Evolutionary conservation across 2,888 invertebrate species (phyloP).

Genomic region (Orchesella flavescens): DNA sequence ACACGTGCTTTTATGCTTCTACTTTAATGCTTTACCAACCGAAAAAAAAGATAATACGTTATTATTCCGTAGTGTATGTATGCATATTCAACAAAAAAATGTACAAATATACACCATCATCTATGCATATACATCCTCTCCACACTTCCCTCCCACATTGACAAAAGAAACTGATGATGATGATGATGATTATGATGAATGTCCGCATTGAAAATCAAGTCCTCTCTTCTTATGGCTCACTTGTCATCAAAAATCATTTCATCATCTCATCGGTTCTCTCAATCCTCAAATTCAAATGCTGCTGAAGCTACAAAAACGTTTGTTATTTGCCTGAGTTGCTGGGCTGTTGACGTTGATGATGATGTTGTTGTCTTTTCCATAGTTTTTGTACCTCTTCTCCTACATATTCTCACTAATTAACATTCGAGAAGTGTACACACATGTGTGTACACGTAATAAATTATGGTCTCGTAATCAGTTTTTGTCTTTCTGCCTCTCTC

Average conservation of each 20-base stretch:
- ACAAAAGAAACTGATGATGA: slow-evolving; percentile 34
- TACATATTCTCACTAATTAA: slow-evolving; percentile 39
- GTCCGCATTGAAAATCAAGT: slow-evolving; percentile 3
- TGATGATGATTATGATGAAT: slow-evolving; percentile 31
- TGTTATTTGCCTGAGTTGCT: not conserved
- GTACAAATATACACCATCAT: not conserved
- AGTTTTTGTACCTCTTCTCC: not conserved
- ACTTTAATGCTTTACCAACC: not conserved
- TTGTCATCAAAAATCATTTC: slow-evolving; percentile 48
- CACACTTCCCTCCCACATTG: slow-evolving; percentile 31
- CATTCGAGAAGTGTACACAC: slow-evolving; percentile 19
- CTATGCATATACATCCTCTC: not conserved
- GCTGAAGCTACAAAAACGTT: not conserved
- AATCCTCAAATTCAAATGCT: not conserved
- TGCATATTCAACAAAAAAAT: too few relatives aligned
- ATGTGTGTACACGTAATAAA: not conserved
- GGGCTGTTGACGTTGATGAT: not conserved
- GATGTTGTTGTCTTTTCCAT: not conserved
- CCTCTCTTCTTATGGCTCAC: slow-evolving; percentile 35
- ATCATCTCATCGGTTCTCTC: not conserved
- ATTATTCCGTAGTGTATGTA: too few relatives aligned
- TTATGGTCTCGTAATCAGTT: not conserved
- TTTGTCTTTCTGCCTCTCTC: not conserved
- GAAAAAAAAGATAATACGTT: slow-evolving; percentile 17
- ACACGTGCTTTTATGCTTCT: not conserved